These are phyloP conservation scores for Eremobia ochroleuca DNA, from an alignment of 2,888 invertebrate genomes.

Conservation along the genomic window DNA sequence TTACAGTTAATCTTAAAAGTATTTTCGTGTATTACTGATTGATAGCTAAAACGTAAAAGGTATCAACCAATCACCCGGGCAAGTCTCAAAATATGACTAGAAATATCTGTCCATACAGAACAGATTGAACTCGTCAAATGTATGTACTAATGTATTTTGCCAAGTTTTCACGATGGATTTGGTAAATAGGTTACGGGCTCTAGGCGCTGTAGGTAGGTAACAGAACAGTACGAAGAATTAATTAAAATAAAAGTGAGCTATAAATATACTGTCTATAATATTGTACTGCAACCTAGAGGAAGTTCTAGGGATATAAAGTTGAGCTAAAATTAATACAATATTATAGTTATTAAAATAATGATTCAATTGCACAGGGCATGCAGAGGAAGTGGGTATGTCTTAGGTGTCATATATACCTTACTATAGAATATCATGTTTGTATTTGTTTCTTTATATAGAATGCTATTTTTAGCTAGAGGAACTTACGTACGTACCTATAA, in stretches of 20 bases:
- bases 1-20: not conserved
- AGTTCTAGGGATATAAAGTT: constrained; percentile 8
- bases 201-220: not conserved
- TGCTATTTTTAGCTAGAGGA: constrained; percentile 39
- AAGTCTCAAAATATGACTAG: not conserved
- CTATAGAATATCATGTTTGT: not conserved
- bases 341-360: constrained; percentile 23
- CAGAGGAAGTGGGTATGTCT: constrained; percentile 31
- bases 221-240: constrained; percentile 40
- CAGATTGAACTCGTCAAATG: not conserved
- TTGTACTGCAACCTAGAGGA: constrained; percentile 27
- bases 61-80: not conserved
- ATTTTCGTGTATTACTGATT: not conserved
- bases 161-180: not conserved
- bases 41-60: not conserved
- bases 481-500: not conserved
- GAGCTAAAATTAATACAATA: constrained; percentile 20
- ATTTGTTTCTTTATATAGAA: constrained; percentile 6
- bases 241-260: constrained; percentile 38
- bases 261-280: constrained; percentile 3
- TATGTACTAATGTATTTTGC: not conserved
- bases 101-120: not conserved
- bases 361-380: constrained; percentile 22
- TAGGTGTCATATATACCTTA: constrained; percentile 8
- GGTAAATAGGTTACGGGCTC: not conserved